These are phyloP conservation scores for Lagria hirta DNA, from an alignment of 2,888 invertebrate species.

Conservation along the genomic window DNA sequence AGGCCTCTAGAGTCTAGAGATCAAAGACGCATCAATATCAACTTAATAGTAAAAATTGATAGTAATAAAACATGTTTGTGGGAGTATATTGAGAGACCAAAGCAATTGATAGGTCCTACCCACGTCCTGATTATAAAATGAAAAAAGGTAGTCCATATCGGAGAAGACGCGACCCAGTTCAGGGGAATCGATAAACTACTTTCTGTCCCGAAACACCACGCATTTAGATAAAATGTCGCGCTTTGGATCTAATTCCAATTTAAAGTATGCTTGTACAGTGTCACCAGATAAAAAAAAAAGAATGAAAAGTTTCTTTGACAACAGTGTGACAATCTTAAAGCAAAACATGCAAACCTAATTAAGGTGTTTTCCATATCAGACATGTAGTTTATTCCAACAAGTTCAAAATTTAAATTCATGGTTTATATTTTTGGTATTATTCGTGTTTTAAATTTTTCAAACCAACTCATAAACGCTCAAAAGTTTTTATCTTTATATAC, in stretches of 20 bases:
- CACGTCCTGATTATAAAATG: conserved; percentile 2
- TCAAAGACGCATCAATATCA: conserved; percentile 7
- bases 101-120: conserved; percentile 7
- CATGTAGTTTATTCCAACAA: too few species aligned
- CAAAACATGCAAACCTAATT: too few species aligned
- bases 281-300: conserved; percentile 9
- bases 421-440: too few species aligned
- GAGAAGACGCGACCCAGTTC: conserved; percentile 10
- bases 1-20: too few species aligned
- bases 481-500: too few species aligned
- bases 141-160: conserved; percentile 13
- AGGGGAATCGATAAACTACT: conserved; percentile 11
- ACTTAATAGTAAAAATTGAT: conserved; percentile 11
- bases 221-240: conserved; percentile 5
- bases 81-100: conserved; percentile 5
- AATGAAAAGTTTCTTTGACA: conserved; percentile 8
- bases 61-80: conserved; percentile 7
- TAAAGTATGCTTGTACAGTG: conserved; percentile 10
- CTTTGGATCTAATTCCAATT: conserved; percentile 10
- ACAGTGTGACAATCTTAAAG: too few species aligned
- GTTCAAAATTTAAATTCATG: too few species aligned
- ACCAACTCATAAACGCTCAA: too few species aligned
- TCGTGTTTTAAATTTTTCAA: too few species aligned
- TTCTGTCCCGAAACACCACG: conserved; percentile 6
- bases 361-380: too few species aligned